Conservation (phyloP, 2,113 vertebrate genomes). For the Brienomyrus longianalis region DNA sequence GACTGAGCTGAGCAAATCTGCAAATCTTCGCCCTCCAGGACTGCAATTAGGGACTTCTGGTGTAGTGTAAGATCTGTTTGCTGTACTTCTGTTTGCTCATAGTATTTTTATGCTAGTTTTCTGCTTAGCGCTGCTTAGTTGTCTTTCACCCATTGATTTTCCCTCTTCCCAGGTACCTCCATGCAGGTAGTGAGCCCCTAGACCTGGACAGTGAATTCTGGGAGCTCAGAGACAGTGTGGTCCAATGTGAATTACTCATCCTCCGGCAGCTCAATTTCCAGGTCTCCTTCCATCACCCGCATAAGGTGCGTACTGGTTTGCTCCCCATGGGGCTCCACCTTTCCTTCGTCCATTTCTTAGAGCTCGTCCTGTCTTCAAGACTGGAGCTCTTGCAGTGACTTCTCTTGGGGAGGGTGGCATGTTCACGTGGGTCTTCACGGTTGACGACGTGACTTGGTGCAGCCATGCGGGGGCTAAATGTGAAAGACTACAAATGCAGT, state of each 20-base stretch:
- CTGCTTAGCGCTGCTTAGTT: background rate
- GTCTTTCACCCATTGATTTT: background rate
- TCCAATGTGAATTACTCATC: constrained; percentile 78
- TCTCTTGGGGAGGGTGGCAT: background rate
- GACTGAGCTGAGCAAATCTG: background rate
- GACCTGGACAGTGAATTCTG: constrained; percentile 74
- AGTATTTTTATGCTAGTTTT: background rate
- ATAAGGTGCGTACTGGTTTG: constrained; percentile 57
- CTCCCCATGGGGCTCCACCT: background rate
- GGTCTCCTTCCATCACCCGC: constrained; percentile 77
- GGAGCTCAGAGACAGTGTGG: constrained; percentile 77
- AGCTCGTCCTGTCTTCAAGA: background rate
- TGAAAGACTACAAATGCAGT: background rate
- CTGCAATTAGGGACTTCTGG: background rate
- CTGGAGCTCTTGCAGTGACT: background rate
- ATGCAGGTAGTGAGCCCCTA: constrained; percentile 60
- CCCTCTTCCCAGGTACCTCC: constrained; percentile 55
- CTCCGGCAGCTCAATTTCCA: constrained; percentile 75
- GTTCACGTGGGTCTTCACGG: background rate
- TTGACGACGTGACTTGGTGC: background rate
- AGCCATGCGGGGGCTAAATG: background rate
- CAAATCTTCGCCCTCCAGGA: background rate
- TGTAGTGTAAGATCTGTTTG: background rate
- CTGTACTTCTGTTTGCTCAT: background rate
- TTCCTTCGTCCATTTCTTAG: background rate